Conservation (phyloP, 2,888 invertebrate species). For the Sympetrum striolatum region DNA sequence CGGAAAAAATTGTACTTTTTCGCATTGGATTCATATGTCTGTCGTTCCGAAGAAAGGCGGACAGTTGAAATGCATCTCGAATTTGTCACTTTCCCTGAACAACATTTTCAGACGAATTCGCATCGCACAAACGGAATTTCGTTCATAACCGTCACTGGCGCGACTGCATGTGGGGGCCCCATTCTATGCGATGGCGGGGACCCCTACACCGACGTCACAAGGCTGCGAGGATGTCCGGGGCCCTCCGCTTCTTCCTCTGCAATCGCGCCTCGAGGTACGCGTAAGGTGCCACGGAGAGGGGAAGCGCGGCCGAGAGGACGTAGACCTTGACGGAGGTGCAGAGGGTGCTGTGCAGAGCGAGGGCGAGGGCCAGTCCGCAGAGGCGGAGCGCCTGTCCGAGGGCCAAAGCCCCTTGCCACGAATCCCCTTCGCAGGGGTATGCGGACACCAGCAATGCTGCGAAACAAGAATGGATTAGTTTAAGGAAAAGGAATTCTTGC, state of each 20-base stretch:
- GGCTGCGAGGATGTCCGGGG: slow-evolving; percentile 59
- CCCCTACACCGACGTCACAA: slow-evolving; percentile 61
- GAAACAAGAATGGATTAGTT: slow-evolving; percentile 46
- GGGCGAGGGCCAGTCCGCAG: slow-evolving; percentile 69
- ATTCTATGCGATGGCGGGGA: slow-evolving; percentile 46
- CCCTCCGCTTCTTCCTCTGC: slow-evolving; percentile 57
- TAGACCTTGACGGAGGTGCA: slow-evolving; percentile 62
- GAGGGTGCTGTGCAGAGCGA: slow-evolving; percentile 57
- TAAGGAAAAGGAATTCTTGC: too few species aligned
- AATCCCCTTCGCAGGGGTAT: slow-evolving; percentile 60
- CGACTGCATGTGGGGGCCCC: neutral
- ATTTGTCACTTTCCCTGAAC: too few species aligned
- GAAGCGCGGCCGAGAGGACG: slow-evolving; percentile 60
- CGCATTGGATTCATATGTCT: too few species aligned
- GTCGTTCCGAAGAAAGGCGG: too few species aligned
- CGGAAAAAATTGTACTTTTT: too few species aligned
- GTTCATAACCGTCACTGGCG: neutral
- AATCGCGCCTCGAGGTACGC: slow-evolving; percentile 63
- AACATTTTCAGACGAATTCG: too few species aligned
- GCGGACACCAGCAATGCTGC: slow-evolving; percentile 59
- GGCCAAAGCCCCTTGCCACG: slow-evolving; percentile 49
- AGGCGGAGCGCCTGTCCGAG: slow-evolving; percentile 59
- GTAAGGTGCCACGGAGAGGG: slow-evolving; percentile 64
- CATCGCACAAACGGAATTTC: too few species aligned
- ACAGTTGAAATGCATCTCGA: too few species aligned